Conservation (phyloP, 1,140 invertebrate genomes). For the Tribolium castaneum region DNA sequence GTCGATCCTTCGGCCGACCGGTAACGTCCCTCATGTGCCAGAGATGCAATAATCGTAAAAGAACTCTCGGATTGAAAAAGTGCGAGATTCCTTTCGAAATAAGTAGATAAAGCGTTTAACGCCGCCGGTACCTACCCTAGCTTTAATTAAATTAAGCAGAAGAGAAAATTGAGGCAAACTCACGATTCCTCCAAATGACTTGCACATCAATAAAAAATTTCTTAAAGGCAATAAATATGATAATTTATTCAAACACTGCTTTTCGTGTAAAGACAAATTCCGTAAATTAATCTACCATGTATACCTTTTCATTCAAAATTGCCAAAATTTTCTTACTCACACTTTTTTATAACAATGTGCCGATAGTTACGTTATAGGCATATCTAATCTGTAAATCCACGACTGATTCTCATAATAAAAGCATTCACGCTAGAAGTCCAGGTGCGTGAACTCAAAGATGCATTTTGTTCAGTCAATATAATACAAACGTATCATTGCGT, state of each 20-base stretch:
- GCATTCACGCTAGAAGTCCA: background rate
- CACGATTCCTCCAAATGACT: background rate
- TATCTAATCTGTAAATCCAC: slow-evolving; percentile 4
- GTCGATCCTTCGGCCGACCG: slow-evolving; percentile 33
- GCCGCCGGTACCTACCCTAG: slow-evolving; percentile 6
- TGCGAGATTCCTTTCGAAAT: slow-evolving; percentile 38
- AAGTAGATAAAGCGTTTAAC: slow-evolving; percentile 30
- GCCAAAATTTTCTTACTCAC: background rate
- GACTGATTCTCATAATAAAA: background rate
- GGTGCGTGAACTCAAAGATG: background rate
- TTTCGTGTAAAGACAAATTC: slow-evolving; percentile 32
- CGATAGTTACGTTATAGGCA: background rate
- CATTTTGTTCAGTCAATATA: background rate
- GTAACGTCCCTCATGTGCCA: slow-evolving; percentile 15
- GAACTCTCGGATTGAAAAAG: slow-evolving; percentile 26
- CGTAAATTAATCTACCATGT: slow-evolving; percentile 31
- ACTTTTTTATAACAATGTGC: background rate
- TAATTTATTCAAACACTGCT: slow-evolving; percentile 14
- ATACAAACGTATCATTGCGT: background rate
- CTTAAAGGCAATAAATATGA: background rate
- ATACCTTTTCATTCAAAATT: background rate
- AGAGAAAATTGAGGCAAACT: slow-evolving; percentile 2
- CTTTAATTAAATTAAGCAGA: slow-evolving; percentile 31
- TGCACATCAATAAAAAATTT: slow-evolving; percentile 13
- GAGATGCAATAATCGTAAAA: slow-evolving; percentile 38